These are phyloP conservation scores for Sebastes vulpes DNA, from an alignment of 2,797 vertebrate genomes.

Conservation along the genomic window DNA sequence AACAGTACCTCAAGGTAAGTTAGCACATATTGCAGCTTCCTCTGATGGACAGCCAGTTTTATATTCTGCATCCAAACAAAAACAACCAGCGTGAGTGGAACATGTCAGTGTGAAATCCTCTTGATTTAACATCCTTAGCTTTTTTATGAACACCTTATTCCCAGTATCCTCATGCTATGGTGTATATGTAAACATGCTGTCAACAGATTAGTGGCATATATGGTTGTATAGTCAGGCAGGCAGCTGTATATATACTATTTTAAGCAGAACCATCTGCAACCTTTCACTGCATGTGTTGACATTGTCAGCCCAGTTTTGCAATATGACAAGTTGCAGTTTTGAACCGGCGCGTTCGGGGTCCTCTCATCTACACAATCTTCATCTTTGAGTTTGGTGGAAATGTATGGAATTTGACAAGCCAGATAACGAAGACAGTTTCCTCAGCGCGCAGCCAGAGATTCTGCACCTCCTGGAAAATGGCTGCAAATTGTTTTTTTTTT, in stretches of 20 bases:
- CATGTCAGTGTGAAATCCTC: not conserved
- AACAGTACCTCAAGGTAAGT: conserved; percentile 52
- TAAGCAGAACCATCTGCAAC: conserved; percentile 20
- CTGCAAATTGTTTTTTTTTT: not conserved
- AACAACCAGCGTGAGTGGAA: not conserved
- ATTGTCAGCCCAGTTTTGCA: conserved; percentile 15
- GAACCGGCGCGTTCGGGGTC: not conserved
- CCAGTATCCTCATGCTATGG: not conserved
- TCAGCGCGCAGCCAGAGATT: conserved; percentile 18
- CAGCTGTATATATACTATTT: conserved; percentile 8
- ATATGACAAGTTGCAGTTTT: conserved; percentile 17
- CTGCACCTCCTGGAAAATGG: conserved; percentile 27
- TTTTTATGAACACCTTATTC: not conserved
- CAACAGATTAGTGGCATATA: not conserved
- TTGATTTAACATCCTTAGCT: not conserved
- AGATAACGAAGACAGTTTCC: conserved; percentile 39
- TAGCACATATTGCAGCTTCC: conserved; percentile 17
- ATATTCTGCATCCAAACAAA: not conserved
- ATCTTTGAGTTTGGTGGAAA: conserved; percentile 15
- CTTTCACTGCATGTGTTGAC: conserved; percentile 25
- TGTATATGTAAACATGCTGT: not conserved
- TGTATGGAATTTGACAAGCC: conserved; percentile 24
- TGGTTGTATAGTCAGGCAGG: not conserved
- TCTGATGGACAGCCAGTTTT: conserved; percentile 15
- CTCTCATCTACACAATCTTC: conserved; percentile 21